A percentile compares a stretch with the other conserved stretches of the same genome.
Conservation (phyloP, 2,888 invertebrate genomes). For the Cephus rjabovi region DNA sequence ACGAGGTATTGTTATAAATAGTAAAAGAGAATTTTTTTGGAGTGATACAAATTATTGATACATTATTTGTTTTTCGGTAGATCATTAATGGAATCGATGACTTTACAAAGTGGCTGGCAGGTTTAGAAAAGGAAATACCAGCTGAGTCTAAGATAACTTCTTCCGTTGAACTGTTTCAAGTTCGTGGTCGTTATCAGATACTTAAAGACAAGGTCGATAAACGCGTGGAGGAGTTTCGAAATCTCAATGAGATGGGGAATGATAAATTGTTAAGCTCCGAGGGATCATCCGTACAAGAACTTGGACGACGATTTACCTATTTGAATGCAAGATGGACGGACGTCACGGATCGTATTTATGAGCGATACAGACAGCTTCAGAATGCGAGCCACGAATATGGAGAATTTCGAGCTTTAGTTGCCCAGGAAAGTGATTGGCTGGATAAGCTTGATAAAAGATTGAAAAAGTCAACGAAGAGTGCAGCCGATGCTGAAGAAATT, state of each 20-base stretch:
- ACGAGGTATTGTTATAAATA: constrained; percentile 64
- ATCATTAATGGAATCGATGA: constrained; percentile 69
- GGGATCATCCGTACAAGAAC: constrained; percentile 70
- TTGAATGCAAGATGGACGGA: constrained; percentile 80
- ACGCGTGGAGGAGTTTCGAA: constrained; percentile 75
- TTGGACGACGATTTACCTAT: constrained; percentile 76
- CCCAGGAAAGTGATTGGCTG: constrained; percentile 84
- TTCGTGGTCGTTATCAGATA: constrained; percentile 77
- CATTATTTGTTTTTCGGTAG: constrained; percentile 61
- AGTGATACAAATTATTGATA: constrained; percentile 64
- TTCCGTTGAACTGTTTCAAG: constrained; percentile 78
- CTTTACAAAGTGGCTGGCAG: constrained; percentile 74
- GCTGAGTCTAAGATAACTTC: constrained; percentile 72
- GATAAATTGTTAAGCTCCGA: constrained; percentile 74
- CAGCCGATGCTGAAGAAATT: constrained; percentile 92
- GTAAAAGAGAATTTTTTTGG: constrained; percentile 65
- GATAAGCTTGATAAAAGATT: constrained; percentile 84
- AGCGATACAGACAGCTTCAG: constrained; percentile 74
- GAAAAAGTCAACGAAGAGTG: constrained; percentile 75
- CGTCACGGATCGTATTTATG: constrained; percentile 77
- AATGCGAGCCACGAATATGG: constrained; percentile 83
- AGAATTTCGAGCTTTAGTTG: constrained; percentile 82
- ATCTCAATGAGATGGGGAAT: constrained; percentile 77
- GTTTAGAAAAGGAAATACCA: constrained; percentile 74
- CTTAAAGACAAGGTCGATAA: constrained; percentile 80